Base-by-base conservation (phyloP, 1,140 invertebrate genomes). In the Hermetia illucens region DNA sequence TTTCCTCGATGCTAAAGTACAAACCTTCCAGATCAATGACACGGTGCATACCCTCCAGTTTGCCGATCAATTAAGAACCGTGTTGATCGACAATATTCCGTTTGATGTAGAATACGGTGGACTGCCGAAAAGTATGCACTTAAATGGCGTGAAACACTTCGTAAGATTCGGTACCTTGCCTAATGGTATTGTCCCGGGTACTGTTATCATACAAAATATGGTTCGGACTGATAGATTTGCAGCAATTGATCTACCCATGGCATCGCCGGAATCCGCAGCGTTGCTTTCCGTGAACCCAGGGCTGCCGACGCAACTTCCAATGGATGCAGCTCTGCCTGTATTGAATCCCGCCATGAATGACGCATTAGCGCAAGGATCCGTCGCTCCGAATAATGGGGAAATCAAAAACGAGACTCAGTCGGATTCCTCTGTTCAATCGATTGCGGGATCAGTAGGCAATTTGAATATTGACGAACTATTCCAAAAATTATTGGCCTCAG, bases 41-140 rank as follows among this genome's bases (percentile, higher is more conserved):
- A 71, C 78, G 33, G 69, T 76, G 20, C 77, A 84, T 53, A 80
- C 81, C 1, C 53, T 90, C 3, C 75, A 82, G 45, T 90, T 91
- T 56, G 77, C 76, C 8, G 80, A 89, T 50, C 68, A 77, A 0
- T 65, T 90, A 12, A 63, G 71, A 41, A 82, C 76, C 4, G 79
- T 83, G 2, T 52, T 86, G n/a, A 72, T 93, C 8, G 88, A 92
- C 53, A 84, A 86, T 29, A 70, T 76, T 47, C 75, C 81, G 2
- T 87, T 88, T 53, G 73, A 78, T 53, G 74, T 84, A 2, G 79
- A 89, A 43, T 96, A 93, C 67, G 92, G 91, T 33, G 92, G 90
- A 8, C 67, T 93, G 27, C 90, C 91, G 1, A 87, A 90, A 51
- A 79, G 88, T 1, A 79, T 93, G 36, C 71, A 80, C 35, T 69